Evolutionary conservation across 2,888 invertebrate genomes (phyloP).

Genomic region (Cheilosia urbana): DNA sequence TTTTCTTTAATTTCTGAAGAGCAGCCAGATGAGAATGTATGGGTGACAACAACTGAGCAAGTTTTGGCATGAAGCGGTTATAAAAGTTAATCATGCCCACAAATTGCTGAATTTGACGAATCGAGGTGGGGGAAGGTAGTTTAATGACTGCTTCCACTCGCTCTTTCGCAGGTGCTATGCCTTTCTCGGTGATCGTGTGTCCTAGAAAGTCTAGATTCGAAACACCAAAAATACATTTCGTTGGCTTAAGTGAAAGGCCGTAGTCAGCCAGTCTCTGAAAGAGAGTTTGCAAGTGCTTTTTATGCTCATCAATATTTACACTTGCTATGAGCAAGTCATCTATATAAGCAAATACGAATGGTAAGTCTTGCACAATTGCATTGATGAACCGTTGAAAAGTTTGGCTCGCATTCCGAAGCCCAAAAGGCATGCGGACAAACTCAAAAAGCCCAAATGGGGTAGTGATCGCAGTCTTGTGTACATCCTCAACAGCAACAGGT

Average conservation of each 20-base stretch:
- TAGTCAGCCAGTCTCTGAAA: conserved; percentile 67
- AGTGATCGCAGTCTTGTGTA: conserved; percentile 68
- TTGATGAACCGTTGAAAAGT: conserved; percentile 50
- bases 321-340: conserved; percentile 76
- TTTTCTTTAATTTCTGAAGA: conserved; percentile 34
- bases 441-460: conserved; percentile 80
- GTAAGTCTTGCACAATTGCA: conserved; percentile 66
- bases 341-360: conserved; percentile 71
- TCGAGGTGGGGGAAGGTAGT: conserved; percentile 46
- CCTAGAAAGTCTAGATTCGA: neutral
- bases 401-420: conserved; percentile 75
- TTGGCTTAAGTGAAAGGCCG: neutral
- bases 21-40: conserved; percentile 51
- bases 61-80: conserved; percentile 51
- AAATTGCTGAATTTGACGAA: conserved; percentile 60
- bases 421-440: conserved; percentile 78
- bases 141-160: conserved; percentile 71
- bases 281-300: conserved; percentile 52
- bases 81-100: conserved; percentile 64
- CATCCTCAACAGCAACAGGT: conserved; percentile 74
- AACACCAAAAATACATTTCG: neutral
- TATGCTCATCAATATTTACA: conserved; percentile 74
- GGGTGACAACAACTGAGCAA: conserved; percentile 52
- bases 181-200: conserved; percentile 57
- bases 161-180: conserved; percentile 68